Percentiles rank a stretch among this genome's conserved stretches.
Conservation (phyloP, 1,140 invertebrate species). For the Trichonephila clavipes region DNA sequence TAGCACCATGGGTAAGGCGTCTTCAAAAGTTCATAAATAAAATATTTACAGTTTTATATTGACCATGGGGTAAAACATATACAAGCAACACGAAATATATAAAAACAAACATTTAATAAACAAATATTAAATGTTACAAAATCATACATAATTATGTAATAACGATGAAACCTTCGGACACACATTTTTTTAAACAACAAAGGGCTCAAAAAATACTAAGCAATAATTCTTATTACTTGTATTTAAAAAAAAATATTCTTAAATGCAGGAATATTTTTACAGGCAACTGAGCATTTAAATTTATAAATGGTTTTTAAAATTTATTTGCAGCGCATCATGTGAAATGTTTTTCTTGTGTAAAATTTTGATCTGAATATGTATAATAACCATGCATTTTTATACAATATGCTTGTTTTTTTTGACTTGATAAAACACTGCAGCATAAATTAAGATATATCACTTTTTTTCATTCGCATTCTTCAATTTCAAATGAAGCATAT, state of each 20-base stretch:
- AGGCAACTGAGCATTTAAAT: not conserved
- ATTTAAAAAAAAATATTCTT: not conserved
- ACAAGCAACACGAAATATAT: not conserved
- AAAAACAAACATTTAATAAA: not conserved
- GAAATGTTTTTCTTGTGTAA: not conserved
- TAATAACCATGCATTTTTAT: not conserved
- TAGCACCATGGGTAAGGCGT: constrained; percentile 74
- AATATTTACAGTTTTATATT: constrained; percentile 2
- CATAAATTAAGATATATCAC: constrained; percentile 38
- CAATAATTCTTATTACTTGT: not conserved
- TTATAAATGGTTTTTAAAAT: not conserved
- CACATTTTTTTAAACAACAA: too few relatives aligned
- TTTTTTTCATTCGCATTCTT: constrained; percentile 7
- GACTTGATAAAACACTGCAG: constrained; percentile 25
- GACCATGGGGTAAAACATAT: not conserved
- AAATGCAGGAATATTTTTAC: not conserved
- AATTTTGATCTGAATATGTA: constrained; percentile 17
- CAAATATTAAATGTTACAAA: not conserved
- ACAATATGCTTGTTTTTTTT: not conserved
- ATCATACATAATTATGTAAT: not conserved
- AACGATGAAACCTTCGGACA: not conserved
- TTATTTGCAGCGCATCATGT: not conserved
- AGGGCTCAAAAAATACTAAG: not conserved
- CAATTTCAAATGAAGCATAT: constrained; percentile 50
- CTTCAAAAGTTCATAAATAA: constrained; percentile 39